These are phyloP conservation scores for Dendropsophus ebraccatus DNA, from an alignment of 2,113 vertebrate species.

Conservation along the genomic window DNA sequence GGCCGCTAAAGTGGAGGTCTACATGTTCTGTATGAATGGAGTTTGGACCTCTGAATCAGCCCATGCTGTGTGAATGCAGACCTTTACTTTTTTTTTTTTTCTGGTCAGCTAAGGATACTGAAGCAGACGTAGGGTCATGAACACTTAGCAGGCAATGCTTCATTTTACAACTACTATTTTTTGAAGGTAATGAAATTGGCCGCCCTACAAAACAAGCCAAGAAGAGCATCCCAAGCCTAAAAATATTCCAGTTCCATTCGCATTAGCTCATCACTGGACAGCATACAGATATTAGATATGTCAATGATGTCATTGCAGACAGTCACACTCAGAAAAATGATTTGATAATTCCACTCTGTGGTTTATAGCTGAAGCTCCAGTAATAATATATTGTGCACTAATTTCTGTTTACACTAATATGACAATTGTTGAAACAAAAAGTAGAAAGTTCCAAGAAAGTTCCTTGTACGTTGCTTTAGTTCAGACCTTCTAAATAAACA, in stretches of 20 bases:
- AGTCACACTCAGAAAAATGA: not conserved
- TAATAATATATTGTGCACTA: slow-evolving; percentile 2
- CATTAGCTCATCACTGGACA: slow-evolving; percentile 19
- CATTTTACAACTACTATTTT: not conserved
- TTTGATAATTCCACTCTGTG: not conserved
- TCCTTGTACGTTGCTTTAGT: not conserved
- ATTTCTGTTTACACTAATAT: slow-evolving; percentile 27
- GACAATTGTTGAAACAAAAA: slow-evolving; percentile 3
- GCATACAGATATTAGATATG: slow-evolving; percentile 7
- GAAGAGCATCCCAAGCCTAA: not conserved
- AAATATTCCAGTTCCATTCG: not conserved
- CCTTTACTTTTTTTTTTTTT: no score
- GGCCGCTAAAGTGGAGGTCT: no score
- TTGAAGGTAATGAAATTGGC: not conserved
- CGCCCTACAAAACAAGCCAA: not conserved
- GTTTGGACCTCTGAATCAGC: no score
- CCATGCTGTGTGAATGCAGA: no score
- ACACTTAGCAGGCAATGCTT: not conserved
- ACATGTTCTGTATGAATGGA: no score
- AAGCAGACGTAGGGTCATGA: no score
- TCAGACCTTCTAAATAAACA: not conserved
- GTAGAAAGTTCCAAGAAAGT: not conserved
- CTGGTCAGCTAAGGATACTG: no score
- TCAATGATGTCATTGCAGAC: slow-evolving; percentile 8
- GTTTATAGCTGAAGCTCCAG: not conserved